These are phyloP conservation scores for Ceratitis capitata DNA, from an alignment of 1,140 invertebrate species.

Conservation along the genomic window DNA sequence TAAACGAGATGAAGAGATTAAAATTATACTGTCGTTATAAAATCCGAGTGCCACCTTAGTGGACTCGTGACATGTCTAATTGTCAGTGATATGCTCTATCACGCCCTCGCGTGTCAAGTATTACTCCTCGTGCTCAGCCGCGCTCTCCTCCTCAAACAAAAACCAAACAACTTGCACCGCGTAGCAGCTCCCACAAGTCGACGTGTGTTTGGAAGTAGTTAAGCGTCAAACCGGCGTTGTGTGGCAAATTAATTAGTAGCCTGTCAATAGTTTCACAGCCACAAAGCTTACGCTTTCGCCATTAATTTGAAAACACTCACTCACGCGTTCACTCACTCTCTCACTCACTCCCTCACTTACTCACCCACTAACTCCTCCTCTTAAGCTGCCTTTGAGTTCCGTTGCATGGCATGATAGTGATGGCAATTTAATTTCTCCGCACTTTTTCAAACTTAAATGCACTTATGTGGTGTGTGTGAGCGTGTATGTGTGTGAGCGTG, in stretches of 20 bases:
- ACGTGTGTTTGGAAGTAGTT: too few species aligned
- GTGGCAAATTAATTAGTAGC: conserved; percentile 10
- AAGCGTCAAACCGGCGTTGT: not conserved
- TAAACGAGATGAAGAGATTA: not conserved
- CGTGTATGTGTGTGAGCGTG: too few species aligned
- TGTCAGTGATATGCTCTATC: not conserved
- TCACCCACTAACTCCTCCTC: too few species aligned
- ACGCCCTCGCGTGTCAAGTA: not conserved
- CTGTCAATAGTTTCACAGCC: not conserved
- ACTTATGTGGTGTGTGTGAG: too few species aligned
- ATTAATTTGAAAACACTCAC: not conserved
- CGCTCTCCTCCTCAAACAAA: too few species aligned
- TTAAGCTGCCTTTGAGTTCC: not conserved
- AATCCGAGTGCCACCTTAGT: not conserved
- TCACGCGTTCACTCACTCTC: too few species aligned
- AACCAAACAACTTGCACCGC: too few species aligned
- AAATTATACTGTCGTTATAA: not conserved
- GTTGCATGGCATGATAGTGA: not conserved
- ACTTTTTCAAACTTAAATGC: not conserved
- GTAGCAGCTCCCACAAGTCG: too few species aligned
- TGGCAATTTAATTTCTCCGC: not conserved
- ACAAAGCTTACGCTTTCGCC: not conserved
- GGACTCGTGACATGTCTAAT: not conserved
- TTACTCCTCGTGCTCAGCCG: not conserved
- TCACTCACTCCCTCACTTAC: too few species aligned